These are phyloP conservation scores for Platysteira castanea DNA, from an alignment of 2,113 vertebrate species.

Conservation along the genomic window DNA sequence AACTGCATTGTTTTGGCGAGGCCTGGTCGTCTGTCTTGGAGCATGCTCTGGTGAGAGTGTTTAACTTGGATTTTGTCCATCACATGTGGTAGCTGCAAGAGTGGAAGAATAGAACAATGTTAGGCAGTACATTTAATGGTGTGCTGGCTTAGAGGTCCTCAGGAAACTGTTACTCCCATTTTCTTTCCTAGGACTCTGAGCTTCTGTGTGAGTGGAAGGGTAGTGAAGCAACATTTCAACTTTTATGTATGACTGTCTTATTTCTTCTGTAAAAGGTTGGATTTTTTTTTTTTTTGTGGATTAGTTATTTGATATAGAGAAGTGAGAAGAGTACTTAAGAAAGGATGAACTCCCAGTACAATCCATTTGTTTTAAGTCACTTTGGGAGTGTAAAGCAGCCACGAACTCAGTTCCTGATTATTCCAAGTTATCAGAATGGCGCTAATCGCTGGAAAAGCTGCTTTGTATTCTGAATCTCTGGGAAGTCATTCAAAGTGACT, in stretches of 20 bases:
- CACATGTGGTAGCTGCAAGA: conserved; percentile 86
- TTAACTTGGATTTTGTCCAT: conserved; percentile 88
- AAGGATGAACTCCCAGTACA: neutral
- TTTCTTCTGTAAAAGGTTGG: neutral
- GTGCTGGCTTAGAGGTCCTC: conserved; percentile 53
- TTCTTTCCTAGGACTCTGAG: conserved; percentile 18
- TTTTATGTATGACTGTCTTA: neutral
- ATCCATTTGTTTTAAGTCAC: neutral
- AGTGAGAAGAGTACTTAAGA: neutral
- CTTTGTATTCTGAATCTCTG: neutral
- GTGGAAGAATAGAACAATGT: conserved; percentile 63
- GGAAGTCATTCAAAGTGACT: neutral
- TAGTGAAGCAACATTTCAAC: neutral
- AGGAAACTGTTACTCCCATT: conserved; percentile 58
- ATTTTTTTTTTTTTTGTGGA: neutral
- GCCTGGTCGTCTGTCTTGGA: conserved; percentile 83
- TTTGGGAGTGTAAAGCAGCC: neutral
- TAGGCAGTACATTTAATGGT: conserved; percentile 65
- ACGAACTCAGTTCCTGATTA: neutral
- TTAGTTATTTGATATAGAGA: neutral
- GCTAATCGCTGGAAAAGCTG: neutral
- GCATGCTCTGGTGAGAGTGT: conserved; percentile 83
- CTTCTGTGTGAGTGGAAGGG: neutral
- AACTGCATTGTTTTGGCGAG: conserved; percentile 79
- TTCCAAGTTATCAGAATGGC: neutral